phyloP scores from a whole-genome alignment of 2,113 vertebrate species.

The Eudyptes chrysolophus region DNA sequence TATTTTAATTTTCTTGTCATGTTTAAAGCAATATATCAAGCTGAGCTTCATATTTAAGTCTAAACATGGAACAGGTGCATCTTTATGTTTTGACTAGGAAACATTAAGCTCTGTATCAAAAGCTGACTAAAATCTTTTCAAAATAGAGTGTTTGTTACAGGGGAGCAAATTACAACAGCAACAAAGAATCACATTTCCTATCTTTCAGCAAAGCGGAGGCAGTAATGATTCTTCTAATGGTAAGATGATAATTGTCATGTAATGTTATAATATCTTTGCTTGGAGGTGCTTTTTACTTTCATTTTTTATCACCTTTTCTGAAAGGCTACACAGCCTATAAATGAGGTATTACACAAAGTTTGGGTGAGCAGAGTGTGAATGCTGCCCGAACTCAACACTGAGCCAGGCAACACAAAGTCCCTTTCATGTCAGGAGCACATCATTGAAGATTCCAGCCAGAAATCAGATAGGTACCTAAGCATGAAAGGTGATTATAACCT shows the following conservation, averaged over 20 bases:
- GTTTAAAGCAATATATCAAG: slow-evolving; percentile 33
- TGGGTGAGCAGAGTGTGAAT: neutral
- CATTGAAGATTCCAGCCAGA: neutral
- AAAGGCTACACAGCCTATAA: neutral
- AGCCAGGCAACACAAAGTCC: neutral
- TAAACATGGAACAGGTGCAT: slow-evolving; percentile 19
- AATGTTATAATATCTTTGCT: neutral
- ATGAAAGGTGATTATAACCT: slow-evolving; percentile 29
- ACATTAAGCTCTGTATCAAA: neutral
- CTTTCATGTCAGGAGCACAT: neutral
- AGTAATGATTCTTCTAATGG: neutral
- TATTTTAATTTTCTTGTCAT: slow-evolving; percentile 40
- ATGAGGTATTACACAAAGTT: neutral
- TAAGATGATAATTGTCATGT: neutral
- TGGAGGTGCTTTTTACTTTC: neutral
- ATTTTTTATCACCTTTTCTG: neutral
- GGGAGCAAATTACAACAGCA: neutral
- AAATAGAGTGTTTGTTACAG: neutral
- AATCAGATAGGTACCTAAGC: neutral
- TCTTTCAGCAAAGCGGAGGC: neutral
- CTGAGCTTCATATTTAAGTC: slow-evolving; percentile 15
- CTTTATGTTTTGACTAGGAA: slow-evolving; percentile 35
- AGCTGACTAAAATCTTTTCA: neutral
- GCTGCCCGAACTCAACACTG: neutral
- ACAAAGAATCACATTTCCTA: neutral